phyloP scores from a whole-genome alignment of 23 tunicate genomes.

The Halocynthia aurantium region DNA sequence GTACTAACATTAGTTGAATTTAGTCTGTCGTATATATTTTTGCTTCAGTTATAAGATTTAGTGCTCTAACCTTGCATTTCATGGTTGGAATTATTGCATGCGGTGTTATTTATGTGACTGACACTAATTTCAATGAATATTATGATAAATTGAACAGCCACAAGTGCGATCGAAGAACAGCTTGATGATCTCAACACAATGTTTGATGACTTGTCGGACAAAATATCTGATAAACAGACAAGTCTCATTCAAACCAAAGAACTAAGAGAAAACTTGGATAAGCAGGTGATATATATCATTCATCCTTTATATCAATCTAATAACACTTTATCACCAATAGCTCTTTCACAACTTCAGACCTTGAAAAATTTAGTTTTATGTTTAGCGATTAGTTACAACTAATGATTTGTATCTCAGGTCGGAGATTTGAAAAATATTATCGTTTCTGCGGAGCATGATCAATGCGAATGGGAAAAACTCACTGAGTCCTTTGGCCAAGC shows the following conservation, averaged over 20 bases:
- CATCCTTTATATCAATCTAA: not conserved
- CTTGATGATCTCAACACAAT: conserved; percentile 23
- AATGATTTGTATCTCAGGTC: not conserved
- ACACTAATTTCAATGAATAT: no score
- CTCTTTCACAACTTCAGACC: no score
- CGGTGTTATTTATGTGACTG: no score
- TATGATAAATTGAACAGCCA: no score
- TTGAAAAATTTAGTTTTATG: not conserved
- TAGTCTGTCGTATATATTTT: no score
- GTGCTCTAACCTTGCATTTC: no score
- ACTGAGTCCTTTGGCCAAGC: conserved; percentile 1
- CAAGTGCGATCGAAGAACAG: not conserved
- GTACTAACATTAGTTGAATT: no score
- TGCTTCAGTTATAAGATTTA: no score
- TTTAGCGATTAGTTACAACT: not conserved
- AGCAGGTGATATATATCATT: not conserved
- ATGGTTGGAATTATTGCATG: no score
- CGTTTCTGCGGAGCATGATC: not conserved
- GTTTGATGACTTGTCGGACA: conserved; percentile 29
- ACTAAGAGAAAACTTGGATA: conserved; percentile 5
- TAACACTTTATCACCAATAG: not conserved
- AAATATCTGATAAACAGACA: conserved; percentile 19
- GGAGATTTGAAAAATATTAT: not conserved
- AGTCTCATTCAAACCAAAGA: conserved; percentile 16
- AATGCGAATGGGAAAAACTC: conserved; percentile 1